These are phyloP conservation scores for Drosophila neotestacea DNA, from an alignment of 2,888 invertebrate species.

Conservation along the genomic window DNA sequence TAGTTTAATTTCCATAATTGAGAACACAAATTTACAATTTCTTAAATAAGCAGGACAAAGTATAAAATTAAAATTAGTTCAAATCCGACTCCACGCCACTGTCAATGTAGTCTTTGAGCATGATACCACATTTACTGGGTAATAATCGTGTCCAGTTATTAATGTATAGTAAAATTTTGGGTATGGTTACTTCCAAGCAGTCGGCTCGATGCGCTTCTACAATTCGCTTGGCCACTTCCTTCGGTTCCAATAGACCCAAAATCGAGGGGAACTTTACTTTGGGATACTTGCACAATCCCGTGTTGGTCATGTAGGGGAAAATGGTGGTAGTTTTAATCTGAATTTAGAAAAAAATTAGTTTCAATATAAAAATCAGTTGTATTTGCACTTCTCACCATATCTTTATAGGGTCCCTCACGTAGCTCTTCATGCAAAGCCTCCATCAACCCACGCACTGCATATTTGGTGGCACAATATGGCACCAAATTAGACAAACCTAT, in stretches of 20 bases:
- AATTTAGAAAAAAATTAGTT: background rate
- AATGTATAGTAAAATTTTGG: conserved; percentile 87
- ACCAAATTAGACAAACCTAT: conserved; percentile 90
- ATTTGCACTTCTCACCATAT: conserved; percentile 65
- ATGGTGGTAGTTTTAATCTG: conserved; percentile 92
- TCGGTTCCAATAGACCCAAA: conserved; percentile 88
- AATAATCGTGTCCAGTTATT: conserved; percentile 87
- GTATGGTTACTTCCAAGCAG: conserved; percentile 88
- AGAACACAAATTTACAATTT: conserved; percentile 18
- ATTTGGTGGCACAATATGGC: conserved; percentile 93
- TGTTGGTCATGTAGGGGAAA: conserved; percentile 95
- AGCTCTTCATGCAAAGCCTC: conserved; percentile 93
- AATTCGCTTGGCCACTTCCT: conserved; percentile 89
- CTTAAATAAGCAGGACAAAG: conserved; percentile 4
- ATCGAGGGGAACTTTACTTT: conserved; percentile 90
- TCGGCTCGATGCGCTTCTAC: conserved; percentile 89
- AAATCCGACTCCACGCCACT: conserved; percentile 88
- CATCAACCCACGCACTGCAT: conserved; percentile 93
- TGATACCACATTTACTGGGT: conserved; percentile 86
- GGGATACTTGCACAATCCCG: conserved; percentile 92
- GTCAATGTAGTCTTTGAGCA: conserved; percentile 89
- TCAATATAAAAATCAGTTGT: background rate
- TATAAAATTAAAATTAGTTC: conserved; percentile 36
- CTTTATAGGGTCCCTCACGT: conserved; percentile 85
- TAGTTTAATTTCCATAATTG: conserved; percentile 43